Conservation (phyloP, 2,888 invertebrate species). For the Pristionchus arcanus region DNA sequence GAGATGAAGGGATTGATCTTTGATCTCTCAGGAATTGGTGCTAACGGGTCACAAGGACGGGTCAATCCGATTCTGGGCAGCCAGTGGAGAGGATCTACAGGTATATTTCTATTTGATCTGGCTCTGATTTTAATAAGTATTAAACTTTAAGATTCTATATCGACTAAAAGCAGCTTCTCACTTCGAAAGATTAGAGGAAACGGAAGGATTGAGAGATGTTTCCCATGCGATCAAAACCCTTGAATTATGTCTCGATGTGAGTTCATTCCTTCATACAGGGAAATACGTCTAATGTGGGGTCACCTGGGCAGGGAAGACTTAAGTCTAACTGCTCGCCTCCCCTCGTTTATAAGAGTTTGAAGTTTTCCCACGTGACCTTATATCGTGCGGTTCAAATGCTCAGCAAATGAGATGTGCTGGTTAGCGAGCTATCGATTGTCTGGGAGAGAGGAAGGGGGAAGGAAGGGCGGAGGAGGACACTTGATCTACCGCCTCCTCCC, state of each 20-base stretch:
- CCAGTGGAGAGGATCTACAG: conserved; percentile 90
- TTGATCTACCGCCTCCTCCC: too few species aligned
- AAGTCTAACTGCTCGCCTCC: too few species aligned
- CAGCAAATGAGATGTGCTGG: too few species aligned
- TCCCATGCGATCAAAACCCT: conserved; percentile 73
- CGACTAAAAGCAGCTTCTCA: conserved; percentile 86
- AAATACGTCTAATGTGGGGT: too few species aligned
- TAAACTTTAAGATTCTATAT: conserved; percentile 62
- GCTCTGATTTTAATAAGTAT: neutral
- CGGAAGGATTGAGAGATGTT: conserved; percentile 65
- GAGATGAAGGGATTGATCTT: conserved; percentile 86
- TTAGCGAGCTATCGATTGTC: too few species aligned
- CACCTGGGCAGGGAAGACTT: too few species aligned
- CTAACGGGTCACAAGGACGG: conserved; percentile 86
- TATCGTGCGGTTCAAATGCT: too few species aligned
- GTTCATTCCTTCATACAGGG: neutral
- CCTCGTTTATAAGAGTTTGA: too few species aligned
- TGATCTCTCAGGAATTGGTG: conserved; percentile 37
- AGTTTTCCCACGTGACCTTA: too few species aligned
- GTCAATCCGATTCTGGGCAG: conserved; percentile 99
- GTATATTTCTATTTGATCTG: conserved; percentile 82
- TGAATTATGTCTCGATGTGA: conserved; percentile 88
- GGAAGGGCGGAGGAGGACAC: too few species aligned
- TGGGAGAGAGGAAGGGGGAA: too few species aligned
- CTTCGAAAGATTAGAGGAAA: conserved; percentile 79